Conservation (phyloP, 2,797 vertebrate species). For the Hipposideros larvatus region DNA sequence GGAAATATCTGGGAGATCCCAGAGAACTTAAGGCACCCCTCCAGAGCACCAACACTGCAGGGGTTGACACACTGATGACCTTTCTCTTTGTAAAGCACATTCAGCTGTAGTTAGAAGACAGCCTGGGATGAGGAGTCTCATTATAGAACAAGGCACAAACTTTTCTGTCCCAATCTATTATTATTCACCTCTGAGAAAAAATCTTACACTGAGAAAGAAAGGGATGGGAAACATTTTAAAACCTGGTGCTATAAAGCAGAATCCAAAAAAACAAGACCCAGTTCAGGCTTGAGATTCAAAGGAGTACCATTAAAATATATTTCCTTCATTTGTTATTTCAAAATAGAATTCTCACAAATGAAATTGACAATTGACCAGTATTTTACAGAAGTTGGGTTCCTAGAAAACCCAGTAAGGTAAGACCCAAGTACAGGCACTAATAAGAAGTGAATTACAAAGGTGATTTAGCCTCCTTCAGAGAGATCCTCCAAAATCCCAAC, state of each 20-base stretch:
- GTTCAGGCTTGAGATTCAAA: not conserved
- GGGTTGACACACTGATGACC: not conserved
- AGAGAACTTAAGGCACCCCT: not conserved
- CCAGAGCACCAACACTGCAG: not conserved
- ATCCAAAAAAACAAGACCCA: not conserved
- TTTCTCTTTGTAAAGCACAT: not conserved
- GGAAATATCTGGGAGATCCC: not conserved
- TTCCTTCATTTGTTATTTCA: not conserved
- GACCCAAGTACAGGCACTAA: not conserved
- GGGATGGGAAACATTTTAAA: not conserved
- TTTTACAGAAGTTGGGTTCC: not conserved
- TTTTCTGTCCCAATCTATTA: not conserved
- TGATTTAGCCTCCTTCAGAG: not conserved
- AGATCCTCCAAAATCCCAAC: not conserved
- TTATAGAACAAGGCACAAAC: not conserved
- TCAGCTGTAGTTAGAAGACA: not conserved
- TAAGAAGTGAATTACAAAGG: slow-evolving; percentile 27
- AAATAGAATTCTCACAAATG: not conserved
- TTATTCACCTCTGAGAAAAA: not conserved
- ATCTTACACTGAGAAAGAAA: not conserved
- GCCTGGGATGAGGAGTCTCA: not conserved
- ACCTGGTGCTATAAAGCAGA: not conserved
- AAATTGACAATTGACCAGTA: not conserved
- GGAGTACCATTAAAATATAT: not conserved
- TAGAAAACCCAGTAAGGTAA: not conserved